Evolutionary conservation across 1,140 invertebrate genomes (phyloP).

Genomic region (Scylla paramamosain): DNA sequence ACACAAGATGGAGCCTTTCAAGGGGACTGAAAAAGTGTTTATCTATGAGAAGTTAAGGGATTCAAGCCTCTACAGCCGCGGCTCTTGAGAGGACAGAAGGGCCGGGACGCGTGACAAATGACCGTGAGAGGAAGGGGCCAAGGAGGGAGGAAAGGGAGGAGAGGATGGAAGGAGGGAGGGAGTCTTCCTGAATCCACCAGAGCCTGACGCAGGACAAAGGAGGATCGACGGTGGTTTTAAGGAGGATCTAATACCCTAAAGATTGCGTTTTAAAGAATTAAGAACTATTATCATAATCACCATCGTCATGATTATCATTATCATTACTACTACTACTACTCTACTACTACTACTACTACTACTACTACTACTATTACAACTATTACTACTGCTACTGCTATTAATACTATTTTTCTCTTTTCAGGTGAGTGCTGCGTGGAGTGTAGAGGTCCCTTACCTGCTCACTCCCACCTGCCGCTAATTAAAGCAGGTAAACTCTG

Average conservation of each 20-base stretch:
- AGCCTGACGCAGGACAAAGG: neutral
- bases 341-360: neutral
- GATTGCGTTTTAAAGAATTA: neutral
- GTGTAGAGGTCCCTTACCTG: neutral
- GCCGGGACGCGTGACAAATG: neutral
- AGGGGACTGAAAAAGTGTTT: neutral
- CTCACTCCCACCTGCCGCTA: neutral
- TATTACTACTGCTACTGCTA: neutral
- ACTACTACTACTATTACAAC: too few species aligned
- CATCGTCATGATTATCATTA: neutral
- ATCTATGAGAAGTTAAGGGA: slow-evolving; percentile 7
- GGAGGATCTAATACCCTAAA: neutral
- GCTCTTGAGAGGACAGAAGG: neutral
- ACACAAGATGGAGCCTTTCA: neutral
- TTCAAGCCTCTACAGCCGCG: slow-evolving; percentile 8
- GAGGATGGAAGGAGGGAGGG: neutral
- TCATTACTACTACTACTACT: neutral
- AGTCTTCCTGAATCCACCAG: neutral
- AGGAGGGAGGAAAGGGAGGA: neutral
- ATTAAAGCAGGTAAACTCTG: neutral
- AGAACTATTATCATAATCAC: neutral
- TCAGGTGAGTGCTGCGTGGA: neutral
- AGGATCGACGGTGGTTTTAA: neutral
- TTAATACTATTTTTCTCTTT: neutral
- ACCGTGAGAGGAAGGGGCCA: neutral